These are phyloP conservation scores for Macropis europaea DNA, from an alignment of 2,888 invertebrate genomes.

Conservation along the genomic window DNA sequence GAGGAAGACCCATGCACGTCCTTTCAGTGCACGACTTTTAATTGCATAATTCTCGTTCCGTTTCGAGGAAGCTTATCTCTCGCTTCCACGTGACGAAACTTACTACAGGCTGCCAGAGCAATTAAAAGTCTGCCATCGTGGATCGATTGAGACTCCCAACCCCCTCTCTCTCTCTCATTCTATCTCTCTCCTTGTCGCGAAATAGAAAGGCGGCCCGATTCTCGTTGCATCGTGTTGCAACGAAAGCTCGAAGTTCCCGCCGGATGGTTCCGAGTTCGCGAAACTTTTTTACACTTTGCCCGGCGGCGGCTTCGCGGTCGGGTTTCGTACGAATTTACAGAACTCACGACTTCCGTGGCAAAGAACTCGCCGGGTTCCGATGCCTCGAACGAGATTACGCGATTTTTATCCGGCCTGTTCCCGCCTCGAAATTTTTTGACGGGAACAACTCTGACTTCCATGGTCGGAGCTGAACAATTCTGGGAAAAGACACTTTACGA, in stretches of 20 bases:
- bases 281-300: too few species aligned
- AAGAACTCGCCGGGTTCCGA: too few species aligned
- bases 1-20: conserved; percentile 33
- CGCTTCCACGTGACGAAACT: conserved; percentile 59
- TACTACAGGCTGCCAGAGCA: conserved; percentile 55
- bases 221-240: conserved; percentile 26
- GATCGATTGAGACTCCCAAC: too few species aligned
- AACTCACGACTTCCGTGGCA: too few species aligned
- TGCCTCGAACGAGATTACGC: too few species aligned
- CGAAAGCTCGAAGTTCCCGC: conserved; percentile 45
- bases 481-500: conserved; percentile 11
- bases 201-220: conserved; percentile 40
- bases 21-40: conserved; percentile 56
- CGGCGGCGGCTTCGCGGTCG: too few species aligned
- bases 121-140: conserved; percentile 74
- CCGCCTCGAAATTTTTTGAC: conserved; percentile 3
- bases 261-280: conserved; percentile 29
- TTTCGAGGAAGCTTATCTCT: conserved; percentile 57
- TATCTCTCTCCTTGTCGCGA: conserved; percentile 45
- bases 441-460: conserved; percentile 10
- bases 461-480: conserved; percentile 18
- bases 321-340: too few species aligned
- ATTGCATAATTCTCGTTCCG: conserved; percentile 58
- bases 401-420: too few species aligned
- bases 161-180: conserved; percentile 21